Base-by-base conservation (phyloP, 2,797 vertebrate genomes). In the Numenius phaeopus region DNA sequence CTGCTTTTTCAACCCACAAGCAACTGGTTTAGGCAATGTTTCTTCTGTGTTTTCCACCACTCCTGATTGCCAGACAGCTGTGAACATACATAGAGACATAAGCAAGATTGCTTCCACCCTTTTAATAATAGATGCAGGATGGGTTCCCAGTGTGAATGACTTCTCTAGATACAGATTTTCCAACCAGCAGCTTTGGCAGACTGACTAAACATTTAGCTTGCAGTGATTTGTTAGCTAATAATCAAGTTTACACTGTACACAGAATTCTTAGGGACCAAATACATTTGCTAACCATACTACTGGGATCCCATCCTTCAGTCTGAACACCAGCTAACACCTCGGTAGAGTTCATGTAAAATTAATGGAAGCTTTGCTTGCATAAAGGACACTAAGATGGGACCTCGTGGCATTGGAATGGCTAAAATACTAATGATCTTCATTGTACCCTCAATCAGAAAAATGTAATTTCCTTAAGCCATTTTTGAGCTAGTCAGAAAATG, bases 1-100 rank as follows among this genome's bases (percentile, higher is more conserved):
- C 93, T 88, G 88, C 90, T 95, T 94, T 96, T 96, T 97, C 97
- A 97, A 91, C 91, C 97, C 75, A 72, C 94, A 69, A 92, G 96
- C 91, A 92, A 96, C 94, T 30, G 75, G 96, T 90, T 96, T 94
- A 96, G 94, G 92, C 66, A 95, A 97, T 90, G 94, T 83, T 97
- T 97, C 96, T 96, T 96, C 84, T 12, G 39, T 89, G 94, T 79
- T 77, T 75, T 84, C 93, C 32, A 55, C 62, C 78, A 59, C 75
- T 90, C 90, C 76, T n/a, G 32, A n/a, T 62, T 54, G 90, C 90
- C 88, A 90, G 97, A 87, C 83, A 96, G 85, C 93, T 80, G 80
- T 81, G 96, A 96, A 96, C 77, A 62, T 65, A 92, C 91, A 86
- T 14, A 75, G 75, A 92, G 97, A 96, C 95, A 90, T 39, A 54